These are phyloP conservation scores for Eudyptes chrysolophus DNA, from an alignment of 2,113 vertebrate genomes.

Conservation along the genomic window DNA sequence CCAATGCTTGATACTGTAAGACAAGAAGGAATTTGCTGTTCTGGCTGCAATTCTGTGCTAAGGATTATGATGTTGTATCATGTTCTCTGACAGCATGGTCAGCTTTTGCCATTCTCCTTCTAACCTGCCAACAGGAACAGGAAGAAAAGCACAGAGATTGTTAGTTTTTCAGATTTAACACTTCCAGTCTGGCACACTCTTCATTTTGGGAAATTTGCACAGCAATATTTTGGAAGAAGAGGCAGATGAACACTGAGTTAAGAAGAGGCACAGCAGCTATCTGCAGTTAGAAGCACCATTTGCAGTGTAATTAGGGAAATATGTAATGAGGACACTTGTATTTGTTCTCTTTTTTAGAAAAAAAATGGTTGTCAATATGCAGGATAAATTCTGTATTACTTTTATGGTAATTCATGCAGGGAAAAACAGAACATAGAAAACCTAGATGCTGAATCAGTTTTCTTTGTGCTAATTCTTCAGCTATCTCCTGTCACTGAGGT, in stretches of 20 bases:
- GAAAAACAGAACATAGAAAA: not conserved
- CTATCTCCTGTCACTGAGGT: not conserved
- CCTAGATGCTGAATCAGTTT: not conserved
- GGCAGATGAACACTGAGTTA: not conserved
- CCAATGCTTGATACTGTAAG: not conserved
- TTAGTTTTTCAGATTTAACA: not conserved
- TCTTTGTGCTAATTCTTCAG: not conserved
- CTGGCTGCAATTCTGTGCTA: not conserved
- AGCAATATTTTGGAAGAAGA: not conserved
- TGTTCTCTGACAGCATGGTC: not conserved
- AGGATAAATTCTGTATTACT: not conserved
- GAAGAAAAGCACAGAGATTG: not conserved
- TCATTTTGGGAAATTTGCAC: not conserved
- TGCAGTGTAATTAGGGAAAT: not conserved
- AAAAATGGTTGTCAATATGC: not conserved
- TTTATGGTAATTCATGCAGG: not conserved
- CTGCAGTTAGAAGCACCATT: not conserved
- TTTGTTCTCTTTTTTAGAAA: not conserved
- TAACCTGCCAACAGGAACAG: not conserved
- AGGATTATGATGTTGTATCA: not conserved
- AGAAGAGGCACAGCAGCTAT: not conserved
- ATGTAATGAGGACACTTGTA: accelerated
- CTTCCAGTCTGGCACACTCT: not conserved
- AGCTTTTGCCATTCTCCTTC: not conserved
- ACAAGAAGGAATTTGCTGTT: not conserved